A percentile compares a stretch with the other conserved stretches of the same genome.
These are phyloP conservation scores for Metalampra italica DNA, from an alignment of 2,888 invertebrate species.

Conservation along the genomic window DNA sequence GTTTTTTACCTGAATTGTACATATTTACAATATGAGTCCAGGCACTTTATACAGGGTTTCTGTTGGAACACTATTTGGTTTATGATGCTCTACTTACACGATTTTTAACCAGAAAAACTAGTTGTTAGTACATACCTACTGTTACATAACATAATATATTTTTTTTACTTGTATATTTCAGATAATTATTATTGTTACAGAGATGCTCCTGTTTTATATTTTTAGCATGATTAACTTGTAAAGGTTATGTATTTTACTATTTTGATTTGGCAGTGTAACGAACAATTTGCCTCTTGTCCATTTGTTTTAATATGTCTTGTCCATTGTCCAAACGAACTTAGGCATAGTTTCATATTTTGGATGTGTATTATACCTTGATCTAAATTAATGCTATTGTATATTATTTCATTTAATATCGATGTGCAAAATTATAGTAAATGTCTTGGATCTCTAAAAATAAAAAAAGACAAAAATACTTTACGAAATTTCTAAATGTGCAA, in stretches of 20 bases:
- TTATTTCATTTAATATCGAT: constrained; percentile 73
- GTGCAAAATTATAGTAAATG: constrained; percentile 79
- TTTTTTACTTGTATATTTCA: constrained; percentile 74
- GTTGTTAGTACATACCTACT: constrained; percentile 55
- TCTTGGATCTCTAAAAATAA: constrained; percentile 78
- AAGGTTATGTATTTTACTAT: constrained; percentile 53
- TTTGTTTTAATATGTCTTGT: constrained; percentile 54
- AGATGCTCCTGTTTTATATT: constrained; percentile 70
- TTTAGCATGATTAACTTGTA: constrained; percentile 63
- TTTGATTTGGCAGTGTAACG: constrained; percentile 34
- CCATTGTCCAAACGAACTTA: constrained; percentile 75
- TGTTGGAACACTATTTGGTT: constrained; percentile 25
- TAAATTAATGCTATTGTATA: constrained; percentile 75
- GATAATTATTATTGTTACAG: constrained; percentile 74
- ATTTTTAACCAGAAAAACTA: constrained; percentile 40
- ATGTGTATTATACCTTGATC: constrained; percentile 74
- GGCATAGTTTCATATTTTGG: constrained; percentile 76
- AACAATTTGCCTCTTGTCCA: constrained; percentile 17
- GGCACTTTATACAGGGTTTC: constrained; percentile 24
- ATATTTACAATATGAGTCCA: not conserved
- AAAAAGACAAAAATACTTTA: constrained; percentile 77
- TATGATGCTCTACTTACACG: constrained; percentile 33
- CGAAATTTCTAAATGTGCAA: constrained; percentile 79
- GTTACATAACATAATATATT: constrained; percentile 70
- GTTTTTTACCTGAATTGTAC: constrained; percentile 1